Evolutionary conservation across 2,113 vertebrate species (phyloP).

Genomic region (Notechis scutatus): DNA sequence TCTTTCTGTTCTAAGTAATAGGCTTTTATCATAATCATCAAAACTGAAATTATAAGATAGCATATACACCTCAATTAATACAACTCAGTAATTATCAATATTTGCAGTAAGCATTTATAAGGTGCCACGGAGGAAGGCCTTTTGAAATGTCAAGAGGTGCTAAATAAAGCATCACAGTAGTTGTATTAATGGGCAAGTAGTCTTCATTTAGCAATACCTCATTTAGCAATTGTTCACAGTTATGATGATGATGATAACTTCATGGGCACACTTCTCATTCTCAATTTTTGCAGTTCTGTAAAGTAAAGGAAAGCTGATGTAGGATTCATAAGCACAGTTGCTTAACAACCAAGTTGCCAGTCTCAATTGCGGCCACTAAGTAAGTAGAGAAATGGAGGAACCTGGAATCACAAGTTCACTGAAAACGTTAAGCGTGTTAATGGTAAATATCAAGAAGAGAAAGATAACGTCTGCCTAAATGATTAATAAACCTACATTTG

Average conservation of each 20-base stretch:
- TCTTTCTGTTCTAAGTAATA: not conserved
- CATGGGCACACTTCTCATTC: not conserved
- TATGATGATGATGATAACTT: not conserved
- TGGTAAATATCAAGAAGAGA: not conserved
- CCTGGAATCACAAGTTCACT: not conserved
- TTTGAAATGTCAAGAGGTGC: not conserved
- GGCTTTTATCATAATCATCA: not conserved
- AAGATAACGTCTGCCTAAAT: not conserved
- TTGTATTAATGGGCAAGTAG: not conserved
- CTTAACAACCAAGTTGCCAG: not conserved
- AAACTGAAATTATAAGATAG: not conserved
- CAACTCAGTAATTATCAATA: not conserved
- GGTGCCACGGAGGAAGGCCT: not conserved
- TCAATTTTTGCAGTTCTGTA: not conserved
- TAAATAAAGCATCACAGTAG: not conserved
- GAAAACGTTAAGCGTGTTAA: not conserved
- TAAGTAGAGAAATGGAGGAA: not conserved
- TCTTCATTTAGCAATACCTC: not conserved
- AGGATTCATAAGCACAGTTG: not conserved
- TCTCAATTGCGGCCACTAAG: not conserved
- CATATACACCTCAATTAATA: not conserved
- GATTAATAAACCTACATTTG: not conserved
- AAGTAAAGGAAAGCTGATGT: not conserved
- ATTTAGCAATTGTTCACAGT: not conserved
- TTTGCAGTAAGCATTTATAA: not conserved